These are phyloP conservation scores for Corvus moneduloides DNA, from an alignment of 2,113 vertebrate genomes.

Conservation along the genomic window DNA sequence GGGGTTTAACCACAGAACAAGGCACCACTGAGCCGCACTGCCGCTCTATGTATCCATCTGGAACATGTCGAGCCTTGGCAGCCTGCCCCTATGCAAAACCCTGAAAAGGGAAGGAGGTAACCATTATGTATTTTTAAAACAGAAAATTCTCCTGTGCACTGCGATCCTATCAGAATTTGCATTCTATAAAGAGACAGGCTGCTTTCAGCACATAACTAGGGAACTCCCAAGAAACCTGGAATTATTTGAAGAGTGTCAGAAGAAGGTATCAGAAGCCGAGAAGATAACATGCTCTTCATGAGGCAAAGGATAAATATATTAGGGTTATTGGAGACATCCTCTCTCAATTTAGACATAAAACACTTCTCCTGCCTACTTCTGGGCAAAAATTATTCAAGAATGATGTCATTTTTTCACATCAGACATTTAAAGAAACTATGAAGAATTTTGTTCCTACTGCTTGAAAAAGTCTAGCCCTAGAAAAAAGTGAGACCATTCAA, in stretches of 20 bases:
- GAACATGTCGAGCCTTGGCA: slow-evolving; percentile 38
- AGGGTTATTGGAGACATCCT: background rate
- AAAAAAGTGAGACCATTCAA: background rate
- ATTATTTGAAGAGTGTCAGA: background rate
- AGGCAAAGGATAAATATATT: background rate
- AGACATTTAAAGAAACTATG: background rate
- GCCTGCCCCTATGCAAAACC: background rate
- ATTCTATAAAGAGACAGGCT: background rate
- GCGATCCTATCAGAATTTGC: background rate
- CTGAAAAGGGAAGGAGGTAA: background rate
- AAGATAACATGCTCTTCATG: background rate
- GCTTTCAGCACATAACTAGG: background rate
- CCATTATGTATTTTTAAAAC: background rate
- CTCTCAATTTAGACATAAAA: background rate
- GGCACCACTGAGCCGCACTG: background rate
- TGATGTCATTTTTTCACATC: background rate
- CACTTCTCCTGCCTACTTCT: background rate
- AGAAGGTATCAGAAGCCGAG: background rate
- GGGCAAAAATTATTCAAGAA: background rate
- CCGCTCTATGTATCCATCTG: background rate
- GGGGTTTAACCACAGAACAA: slow-evolving; percentile 55
- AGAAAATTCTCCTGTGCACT: background rate
- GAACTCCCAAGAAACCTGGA: background rate
- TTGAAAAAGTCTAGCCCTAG: background rate
- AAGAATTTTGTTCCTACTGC: background rate